Evolutionary conservation across 2,797 vertebrate species (phyloP), one percentile per base, ranked within the genome.

Genomic region (Megaceryle alcyon): DNA sequence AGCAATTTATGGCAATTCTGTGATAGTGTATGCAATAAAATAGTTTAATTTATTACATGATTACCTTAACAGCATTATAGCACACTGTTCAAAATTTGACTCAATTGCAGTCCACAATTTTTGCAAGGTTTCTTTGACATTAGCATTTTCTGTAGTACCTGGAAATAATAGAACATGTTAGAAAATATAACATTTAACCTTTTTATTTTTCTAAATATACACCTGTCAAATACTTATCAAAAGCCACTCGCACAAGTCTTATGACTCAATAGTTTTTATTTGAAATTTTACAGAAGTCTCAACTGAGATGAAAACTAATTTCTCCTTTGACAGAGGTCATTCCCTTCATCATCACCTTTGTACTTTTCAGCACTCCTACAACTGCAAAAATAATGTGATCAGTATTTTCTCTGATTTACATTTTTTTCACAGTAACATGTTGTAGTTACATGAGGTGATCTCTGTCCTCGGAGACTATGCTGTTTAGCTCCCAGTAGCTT

Each of bases 61-160:
- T 98, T 98, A 99, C 99, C 99, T 98, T 94, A 99, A 94, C 75
- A 99, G 92, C 33, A 79, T 92, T 93, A 97, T 28, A 22, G 98
- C 98, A 94, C 97, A 97, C 78, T 98, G 98, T 81, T 99, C 98
- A 90, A 96, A 73, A 97, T 99, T 98, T 23, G 95, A 63, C 91
- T 99, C 98, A 85, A 99, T 80, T 13, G 91, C 26, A 66, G 79
- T 14, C 99, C 99, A 99, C 95, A 99, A 90, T 88, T 98, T 98
- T 80, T 90, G 97, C 82, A 99, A 98, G 68, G 94, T 98, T 87
- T 98, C 98, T 64, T 97, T 97, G 41, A 98, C 98, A 23, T 8
- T 53, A 82, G 80, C 6, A 49, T 99, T 99, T 96, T 99, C 98
- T 91, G 97, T 98, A 31, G 98, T 99, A 66, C 98, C 99, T 99